These are phyloP conservation scores for Ypsolopha sequella DNA, from an alignment of 2,888 invertebrate species.

Conservation along the genomic window DNA sequence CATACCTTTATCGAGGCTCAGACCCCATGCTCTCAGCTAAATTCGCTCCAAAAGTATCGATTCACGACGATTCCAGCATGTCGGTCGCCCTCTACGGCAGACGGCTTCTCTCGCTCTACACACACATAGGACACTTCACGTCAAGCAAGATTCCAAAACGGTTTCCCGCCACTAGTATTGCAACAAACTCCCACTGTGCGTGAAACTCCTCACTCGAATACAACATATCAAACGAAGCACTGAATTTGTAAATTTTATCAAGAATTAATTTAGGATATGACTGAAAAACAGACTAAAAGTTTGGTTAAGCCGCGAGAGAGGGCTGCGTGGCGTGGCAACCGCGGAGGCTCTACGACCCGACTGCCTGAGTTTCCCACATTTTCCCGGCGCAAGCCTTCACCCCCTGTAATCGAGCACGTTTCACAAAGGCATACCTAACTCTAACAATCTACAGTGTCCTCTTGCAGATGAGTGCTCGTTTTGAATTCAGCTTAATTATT, in stretches of 20 bases:
- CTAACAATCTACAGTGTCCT: too few species aligned
- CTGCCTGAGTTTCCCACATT: constrained; percentile 62
- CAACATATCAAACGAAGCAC: constrained; percentile 20
- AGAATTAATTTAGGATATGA: constrained; percentile 28
- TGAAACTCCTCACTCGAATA: constrained; percentile 15
- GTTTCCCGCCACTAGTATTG: constrained; percentile 69
- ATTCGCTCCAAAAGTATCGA: constrained; percentile 68
- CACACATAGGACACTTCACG: constrained; percentile 68
- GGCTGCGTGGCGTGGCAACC: constrained; percentile 33
- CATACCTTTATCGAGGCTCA: constrained; percentile 62
- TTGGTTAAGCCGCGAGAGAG: constrained; percentile 36
- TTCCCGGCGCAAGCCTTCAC: constrained; percentile 68
- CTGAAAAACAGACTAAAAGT: constrained; percentile 55
- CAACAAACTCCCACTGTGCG: constrained; percentile 31
- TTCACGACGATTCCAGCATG: constrained; percentile 68
- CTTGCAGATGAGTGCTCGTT: too few species aligned
- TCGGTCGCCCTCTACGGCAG: constrained; percentile 67
- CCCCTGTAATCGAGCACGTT: constrained; percentile 65
- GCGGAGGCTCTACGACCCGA: constrained; percentile 53
- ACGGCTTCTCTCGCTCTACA: constrained; percentile 62
- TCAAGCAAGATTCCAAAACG: constrained; percentile 66
- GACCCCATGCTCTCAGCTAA: constrained; percentile 61
- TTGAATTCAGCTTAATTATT: too few species aligned
- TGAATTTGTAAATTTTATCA: constrained; percentile 18
- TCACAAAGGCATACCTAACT: constrained; percentile 39